Conservation (phyloP, 1,140 invertebrate genomes). For the Rhizoglyphus robini region DNA sequence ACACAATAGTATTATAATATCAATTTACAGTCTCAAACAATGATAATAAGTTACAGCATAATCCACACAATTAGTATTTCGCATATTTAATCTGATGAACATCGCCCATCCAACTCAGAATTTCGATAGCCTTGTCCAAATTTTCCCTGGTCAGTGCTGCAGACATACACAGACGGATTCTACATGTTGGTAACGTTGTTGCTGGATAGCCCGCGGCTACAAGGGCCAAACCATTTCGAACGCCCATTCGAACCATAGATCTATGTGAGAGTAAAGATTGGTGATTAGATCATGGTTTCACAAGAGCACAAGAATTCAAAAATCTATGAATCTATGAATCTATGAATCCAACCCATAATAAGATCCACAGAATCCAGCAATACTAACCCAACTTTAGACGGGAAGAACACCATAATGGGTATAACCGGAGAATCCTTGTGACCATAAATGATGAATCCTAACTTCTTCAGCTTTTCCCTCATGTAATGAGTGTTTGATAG, state of each 20-base stretch:
- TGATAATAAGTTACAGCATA: too few species aligned
- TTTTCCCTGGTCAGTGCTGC: slow-evolving; percentile 91
- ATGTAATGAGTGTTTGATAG: slow-evolving; percentile 77
- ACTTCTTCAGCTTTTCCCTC: slow-evolving; percentile 63
- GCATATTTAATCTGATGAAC: slow-evolving; percentile 20
- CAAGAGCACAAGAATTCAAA: background rate
- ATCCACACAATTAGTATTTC: too few species aligned
- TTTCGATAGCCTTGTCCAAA: slow-evolving; percentile 59
- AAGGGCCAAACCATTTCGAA: slow-evolving; percentile 64
- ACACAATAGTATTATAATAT: too few species aligned
- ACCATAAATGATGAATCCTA: slow-evolving; percentile 88
- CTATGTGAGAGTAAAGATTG: slow-evolving; percentile 7
- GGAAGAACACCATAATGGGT: slow-evolving; percentile 84
- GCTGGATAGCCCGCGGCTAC: slow-evolving; percentile 97
- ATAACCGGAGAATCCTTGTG: slow-evolving; percentile 93
- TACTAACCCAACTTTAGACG: slow-evolving; percentile 64
- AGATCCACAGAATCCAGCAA: too few species aligned
- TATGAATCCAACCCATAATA: background rate
- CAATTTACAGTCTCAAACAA: too few species aligned
- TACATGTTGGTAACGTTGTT: slow-evolving; percentile 81
- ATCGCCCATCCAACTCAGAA: slow-evolving; percentile 19
- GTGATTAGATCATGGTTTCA: too few species aligned
- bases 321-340: slow-evolving; percentile 51
- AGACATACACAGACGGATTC: slow-evolving; percentile 89
- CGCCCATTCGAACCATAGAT: slow-evolving; percentile 65